These are phyloP conservation scores for Argya squamiceps DNA, from an alignment of 2,797 vertebrate genomes.

Conservation along the genomic window DNA sequence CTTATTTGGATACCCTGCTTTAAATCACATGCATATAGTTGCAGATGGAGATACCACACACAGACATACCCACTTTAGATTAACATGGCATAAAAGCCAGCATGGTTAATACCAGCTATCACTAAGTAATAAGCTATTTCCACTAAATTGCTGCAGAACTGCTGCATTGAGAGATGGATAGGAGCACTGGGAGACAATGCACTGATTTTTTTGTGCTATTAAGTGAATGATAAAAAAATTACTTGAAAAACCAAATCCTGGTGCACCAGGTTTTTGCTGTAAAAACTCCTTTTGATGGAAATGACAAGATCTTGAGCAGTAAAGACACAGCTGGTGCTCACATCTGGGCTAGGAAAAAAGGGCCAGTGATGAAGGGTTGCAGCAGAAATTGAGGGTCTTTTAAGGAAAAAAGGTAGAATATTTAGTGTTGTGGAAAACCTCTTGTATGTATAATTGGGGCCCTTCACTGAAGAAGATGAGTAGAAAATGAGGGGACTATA, in stretches of 20 bases:
- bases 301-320: not conserved
- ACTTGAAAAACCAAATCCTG: not conserved
- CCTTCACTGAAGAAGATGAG: not conserved
- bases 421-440: not conserved
- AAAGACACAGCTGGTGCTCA: not conserved
- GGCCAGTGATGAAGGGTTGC: not conserved
- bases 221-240: not conserved
- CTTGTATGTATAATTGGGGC: not conserved
- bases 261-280: not conserved
- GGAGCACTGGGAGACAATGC: not conserved
- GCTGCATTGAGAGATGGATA: not conserved
- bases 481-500: not conserved
- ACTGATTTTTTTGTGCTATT: not conserved
- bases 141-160: not conserved
- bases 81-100: not conserved
- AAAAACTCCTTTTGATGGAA: not conserved
- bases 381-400: not conserved
- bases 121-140: slow-evolving; percentile 22
- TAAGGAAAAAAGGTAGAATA: not conserved
- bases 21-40: not conserved
- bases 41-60: not conserved
- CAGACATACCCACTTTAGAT: not conserved
- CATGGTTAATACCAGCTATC: not conserved
- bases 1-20: not conserved
- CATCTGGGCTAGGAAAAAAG: not conserved